Evolutionary conservation across 1,140 invertebrate genomes (phyloP).

Genomic region (Drosophila sulfurigaster): DNA sequence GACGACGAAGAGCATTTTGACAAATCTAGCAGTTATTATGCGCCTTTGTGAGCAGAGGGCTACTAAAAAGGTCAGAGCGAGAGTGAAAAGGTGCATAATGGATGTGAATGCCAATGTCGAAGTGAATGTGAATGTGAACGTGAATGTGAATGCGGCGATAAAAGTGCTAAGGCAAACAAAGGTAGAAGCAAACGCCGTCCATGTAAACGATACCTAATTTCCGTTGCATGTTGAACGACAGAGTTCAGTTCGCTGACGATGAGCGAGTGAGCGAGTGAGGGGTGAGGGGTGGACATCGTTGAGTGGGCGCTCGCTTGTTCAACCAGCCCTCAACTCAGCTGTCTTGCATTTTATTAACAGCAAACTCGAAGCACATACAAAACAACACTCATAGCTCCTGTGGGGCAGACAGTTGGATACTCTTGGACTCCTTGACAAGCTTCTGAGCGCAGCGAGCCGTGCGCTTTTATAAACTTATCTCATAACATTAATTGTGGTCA

Average conservation of each 20-base stretch:
- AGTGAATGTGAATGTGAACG: conserved; percentile 27
- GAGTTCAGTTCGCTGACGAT: neutral
- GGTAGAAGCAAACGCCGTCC: conserved; percentile 34
- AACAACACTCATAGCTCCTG: neutral
- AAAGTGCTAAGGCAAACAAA: conserved; percentile 40
- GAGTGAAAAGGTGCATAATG: conserved; percentile 61
- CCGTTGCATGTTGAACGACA: conserved; percentile 52
- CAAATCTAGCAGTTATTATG: conserved; percentile 72
- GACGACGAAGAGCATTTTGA: conserved; percentile 62
- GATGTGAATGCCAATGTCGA: conserved; percentile 57
- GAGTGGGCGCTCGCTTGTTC: neutral
- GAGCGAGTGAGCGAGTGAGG: neutral
- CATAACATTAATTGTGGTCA: conserved; percentile 84
- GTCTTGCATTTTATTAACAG: conserved; percentile 75
- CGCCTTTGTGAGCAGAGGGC: conserved; percentile 45
- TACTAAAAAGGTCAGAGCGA: conserved; percentile 23
- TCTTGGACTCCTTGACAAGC: conserved; percentile 39
- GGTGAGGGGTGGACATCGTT: neutral
- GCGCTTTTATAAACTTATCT: conserved; percentile 81
- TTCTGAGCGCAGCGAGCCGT: conserved; percentile 56
- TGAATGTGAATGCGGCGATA: conserved; percentile 30
- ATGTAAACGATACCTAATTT: conserved; percentile 82
- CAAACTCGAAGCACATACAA: conserved; percentile 4
- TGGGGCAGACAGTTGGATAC: neutral
- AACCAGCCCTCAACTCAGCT: conserved; percentile 1